Base-by-base conservation (phyloP, 2,113 vertebrate species). In the Chunga burmeisteri region DNA sequence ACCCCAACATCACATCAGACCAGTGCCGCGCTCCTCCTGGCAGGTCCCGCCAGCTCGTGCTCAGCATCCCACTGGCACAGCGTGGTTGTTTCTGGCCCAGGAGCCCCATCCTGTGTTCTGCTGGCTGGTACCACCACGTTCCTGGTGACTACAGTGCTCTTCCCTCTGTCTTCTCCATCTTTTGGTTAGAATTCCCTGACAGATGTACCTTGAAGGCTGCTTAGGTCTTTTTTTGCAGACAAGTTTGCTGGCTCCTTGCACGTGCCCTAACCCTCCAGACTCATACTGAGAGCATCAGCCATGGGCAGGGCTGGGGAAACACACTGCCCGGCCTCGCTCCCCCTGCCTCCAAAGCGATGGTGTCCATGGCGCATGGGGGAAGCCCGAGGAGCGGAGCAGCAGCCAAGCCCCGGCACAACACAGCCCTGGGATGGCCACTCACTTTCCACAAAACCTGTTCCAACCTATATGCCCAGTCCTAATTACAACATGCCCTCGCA, bases 321-420 rank as follows among this genome's bases (percentile, higher is more conserved):
- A 3, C 1, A 0, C 65, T 50, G 49, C 62, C 40, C 2, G 1
- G n/a, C 55, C 42, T 87, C 1, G 0, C 42, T 78, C 4, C 16
- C 27, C 16, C 38, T 71, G 67, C 38, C 80, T 83, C 30, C 0
- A 1, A 86, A n/a, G 10, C 32, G 19, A 50, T 19, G 25, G 38
- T 27, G 30, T 25, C 42, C 32, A 52, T 3, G 11, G 70, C 26
- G 42, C 47, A 49, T 2, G 30, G 27, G 29, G 46, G 29, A 90
- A 88, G 38, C 47, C n/a, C 0, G 0, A 65, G 36, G 56, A 85
- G 52, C 16, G 13, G 49, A 84, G 63, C 1, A 10, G 49, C 2
- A 3, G 29, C 53, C 0, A 2, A 86, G n/a, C 16, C 46, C 46
- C 2, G 2, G 16, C 30, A 79, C 65, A 85, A 32, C 46, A 58